Evolutionary conservation across 2,888 invertebrate genomes (phyloP).

Genomic region (Euzetes globulus): DNA sequence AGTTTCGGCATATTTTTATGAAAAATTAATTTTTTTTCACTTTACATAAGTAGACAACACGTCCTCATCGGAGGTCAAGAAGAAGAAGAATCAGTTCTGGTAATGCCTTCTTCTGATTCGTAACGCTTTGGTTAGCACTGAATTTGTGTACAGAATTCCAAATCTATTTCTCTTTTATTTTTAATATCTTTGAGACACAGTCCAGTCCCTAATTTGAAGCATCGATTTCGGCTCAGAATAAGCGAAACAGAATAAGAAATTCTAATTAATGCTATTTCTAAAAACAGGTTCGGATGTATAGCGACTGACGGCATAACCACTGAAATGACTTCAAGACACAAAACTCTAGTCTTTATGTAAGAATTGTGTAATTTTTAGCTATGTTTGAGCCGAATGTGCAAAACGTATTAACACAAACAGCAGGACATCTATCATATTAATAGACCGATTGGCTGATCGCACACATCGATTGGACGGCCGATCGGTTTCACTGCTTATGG

Average conservation of each 20-base stretch:
- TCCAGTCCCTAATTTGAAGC: background rate
- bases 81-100: background rate
- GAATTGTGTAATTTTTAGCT: slow-evolving; percentile 19
- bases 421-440: background rate
- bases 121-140: background rate
- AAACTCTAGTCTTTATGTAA: background rate
- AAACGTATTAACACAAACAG: slow-evolving; percentile 27
- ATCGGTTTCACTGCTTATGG: slow-evolving; percentile 5
- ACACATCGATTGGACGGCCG: background rate
- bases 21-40: background rate
- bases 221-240: no score
- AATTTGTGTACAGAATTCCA: slow-evolving; percentile 19
- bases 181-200: background rate
- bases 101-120: background rate
- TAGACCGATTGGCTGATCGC: slow-evolving; percentile 8
- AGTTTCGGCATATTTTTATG: background rate
- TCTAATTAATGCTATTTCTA: no score
- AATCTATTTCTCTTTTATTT: background rate
- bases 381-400: slow-evolving; percentile 16
- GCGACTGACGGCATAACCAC: background rate
- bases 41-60: slow-evolving; percentile 22
- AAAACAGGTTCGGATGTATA: background rate
- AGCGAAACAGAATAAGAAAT: no score
- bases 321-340: background rate
- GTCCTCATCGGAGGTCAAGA: background rate